phyloP scores from a whole-genome alignment of 1,140 invertebrate species.

The Drosophila tropicalis region DNA sequence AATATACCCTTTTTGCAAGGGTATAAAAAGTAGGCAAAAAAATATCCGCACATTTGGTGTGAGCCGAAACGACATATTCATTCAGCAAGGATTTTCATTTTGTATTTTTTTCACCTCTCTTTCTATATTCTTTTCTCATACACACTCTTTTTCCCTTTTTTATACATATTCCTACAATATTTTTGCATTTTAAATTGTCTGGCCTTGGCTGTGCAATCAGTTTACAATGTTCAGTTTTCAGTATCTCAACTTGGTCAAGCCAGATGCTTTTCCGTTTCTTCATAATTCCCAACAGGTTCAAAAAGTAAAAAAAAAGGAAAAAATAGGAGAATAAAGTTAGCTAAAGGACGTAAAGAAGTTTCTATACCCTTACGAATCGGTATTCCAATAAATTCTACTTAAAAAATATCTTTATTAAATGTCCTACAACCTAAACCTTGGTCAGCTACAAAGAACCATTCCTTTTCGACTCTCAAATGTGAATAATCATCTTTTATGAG shows the following conservation, averaged over 20 bases:
- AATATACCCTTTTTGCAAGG: no score
- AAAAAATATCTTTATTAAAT: no score
- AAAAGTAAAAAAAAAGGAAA: background rate
- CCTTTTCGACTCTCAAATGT: no score
- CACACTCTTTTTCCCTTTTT: background rate
- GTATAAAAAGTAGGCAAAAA: background rate
- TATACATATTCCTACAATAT: conserved; percentile 30
- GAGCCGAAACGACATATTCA: conserved; percentile 1
- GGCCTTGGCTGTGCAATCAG: conserved; percentile 43
- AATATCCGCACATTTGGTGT: background rate
- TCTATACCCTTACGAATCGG: no score
- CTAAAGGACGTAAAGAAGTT: no score
- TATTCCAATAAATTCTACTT: no score
- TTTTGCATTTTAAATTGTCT: conserved; percentile 50
- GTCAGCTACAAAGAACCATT: no score
- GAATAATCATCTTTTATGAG: no score
- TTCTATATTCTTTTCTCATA: background rate
- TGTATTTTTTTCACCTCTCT: background rate
- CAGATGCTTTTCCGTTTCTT: conserved; percentile 32
- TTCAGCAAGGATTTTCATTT: background rate
- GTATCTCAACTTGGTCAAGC: conserved; percentile 12
- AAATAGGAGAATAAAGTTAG: background rate
- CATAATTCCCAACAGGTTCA: conserved; percentile 33
- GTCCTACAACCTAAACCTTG: no score
- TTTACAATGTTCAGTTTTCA: conserved; percentile 26